A percentile compares a stretch with the other conserved stretches of the same genome.
Conservation (phyloP, 2,113 vertebrate species). For the Takifugu bimaculatus region DNA sequence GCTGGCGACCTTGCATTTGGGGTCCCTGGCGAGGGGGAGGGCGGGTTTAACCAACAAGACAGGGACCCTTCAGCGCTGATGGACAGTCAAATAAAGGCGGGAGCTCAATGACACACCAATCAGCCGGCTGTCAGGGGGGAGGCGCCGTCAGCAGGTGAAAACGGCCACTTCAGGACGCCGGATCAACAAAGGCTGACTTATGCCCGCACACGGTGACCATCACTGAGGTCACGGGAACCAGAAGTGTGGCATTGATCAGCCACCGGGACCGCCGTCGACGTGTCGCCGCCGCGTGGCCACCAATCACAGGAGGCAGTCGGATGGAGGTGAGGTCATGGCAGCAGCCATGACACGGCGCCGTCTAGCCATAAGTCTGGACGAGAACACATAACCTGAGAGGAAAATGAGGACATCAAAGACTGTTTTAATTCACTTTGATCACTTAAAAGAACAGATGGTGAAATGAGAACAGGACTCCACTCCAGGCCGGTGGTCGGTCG, state of each 20-base stretch:
- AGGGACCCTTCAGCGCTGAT: conserved; percentile 58
- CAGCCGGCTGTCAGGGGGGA: conserved; percentile 33
- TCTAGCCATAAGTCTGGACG: not conserved
- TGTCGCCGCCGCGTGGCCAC: conserved; percentile 20
- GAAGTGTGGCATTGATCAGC: conserved; percentile 44
- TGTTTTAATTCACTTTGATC: no score
- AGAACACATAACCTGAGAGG: no score
- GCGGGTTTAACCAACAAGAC: conserved; percentile 38
- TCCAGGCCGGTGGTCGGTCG: no score
- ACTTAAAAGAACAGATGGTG: no score
- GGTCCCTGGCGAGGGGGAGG: conserved; percentile 13
- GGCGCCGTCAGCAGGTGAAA: conserved; percentile 21
- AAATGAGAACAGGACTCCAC: no score
- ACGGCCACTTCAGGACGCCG: conserved; percentile 18
- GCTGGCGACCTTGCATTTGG: conserved; percentile 56
- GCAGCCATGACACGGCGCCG: conserved; percentile 4
- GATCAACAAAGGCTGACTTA: conserved; percentile 31
- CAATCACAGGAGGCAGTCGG: conserved; percentile 29
- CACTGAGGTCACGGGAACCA: conserved; percentile 21
- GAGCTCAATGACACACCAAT: conserved; percentile 62
- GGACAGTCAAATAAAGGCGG: conserved; percentile 52
- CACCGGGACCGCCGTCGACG: conserved; percentile 3
- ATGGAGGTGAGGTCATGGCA: conserved; percentile 21
- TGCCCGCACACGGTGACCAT: not conserved
- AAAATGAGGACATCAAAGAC: no score